Base-by-base conservation (phyloP, 2,888 invertebrate genomes). In the Eutolmus rufibarbis region DNA sequence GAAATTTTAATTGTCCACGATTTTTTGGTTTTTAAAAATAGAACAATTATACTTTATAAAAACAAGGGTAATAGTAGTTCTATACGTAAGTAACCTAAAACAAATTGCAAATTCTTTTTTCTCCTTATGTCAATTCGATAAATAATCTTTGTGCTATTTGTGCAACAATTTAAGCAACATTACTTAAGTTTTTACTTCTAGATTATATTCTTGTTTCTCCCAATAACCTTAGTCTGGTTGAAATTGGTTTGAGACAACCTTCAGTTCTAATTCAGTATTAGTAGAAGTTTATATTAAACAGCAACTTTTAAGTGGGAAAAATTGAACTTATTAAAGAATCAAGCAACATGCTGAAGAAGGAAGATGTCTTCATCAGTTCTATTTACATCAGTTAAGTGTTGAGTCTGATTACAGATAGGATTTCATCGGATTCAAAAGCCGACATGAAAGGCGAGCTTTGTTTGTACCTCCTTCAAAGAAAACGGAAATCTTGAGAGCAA, bases 301-400 rank as follows among this genome's bases (percentile, higher is more conserved):
- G 40, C 31, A 23, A n/a, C 23, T 19, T 40, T 40, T 28, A 79
- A 23, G 9, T 46, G 28, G 14, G 7, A 7, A 23, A 46, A 66
- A 9, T 66, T 12, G 7, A 66, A 12, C 28, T 28, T 66, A 12
- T 66, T 1, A 23, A 66, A 28, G 12, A 66, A 19, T 66, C 23
- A 9, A 28, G 12, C 66, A 66, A 28, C 23, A 66, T 19, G 51
- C 51, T 51, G n/a, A 51, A 51, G 51, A 66, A 19, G 12, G 28
- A 43, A 85, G 28, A 86, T 34, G 51, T 86, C 86, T 86, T 86
- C 86, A 88, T 88, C 88, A 88, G 86, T 84, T 88, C 86, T 88
- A 86, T 81, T 88, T 87, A 88, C 88, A 88, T 34, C 12, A 88
- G 87, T 88, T 88, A 89, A 87, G 88, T 88, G 87, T 86, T 86